Evolutionary conservation across 2,113 vertebrate genomes (phyloP), one percentile per base, ranked within the genome.

Genomic region (Entelurus aequoreus): DNA sequence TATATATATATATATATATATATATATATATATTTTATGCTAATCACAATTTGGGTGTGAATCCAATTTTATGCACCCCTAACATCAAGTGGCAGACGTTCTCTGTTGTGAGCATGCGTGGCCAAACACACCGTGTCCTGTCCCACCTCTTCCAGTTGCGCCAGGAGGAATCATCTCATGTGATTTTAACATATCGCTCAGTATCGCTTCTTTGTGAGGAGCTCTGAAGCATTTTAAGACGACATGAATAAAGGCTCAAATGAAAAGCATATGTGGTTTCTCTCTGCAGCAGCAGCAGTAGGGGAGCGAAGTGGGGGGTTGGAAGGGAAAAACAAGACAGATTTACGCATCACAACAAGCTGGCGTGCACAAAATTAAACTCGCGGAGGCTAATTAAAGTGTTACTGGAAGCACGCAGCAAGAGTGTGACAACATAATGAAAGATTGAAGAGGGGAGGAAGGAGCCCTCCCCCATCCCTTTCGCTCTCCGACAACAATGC

Each of bases 401-500:
- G 84, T 81, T 78, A 79, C 78, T 86, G 82, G 75, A 82, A 89
- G 83, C 73, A 83, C 64, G 84, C 80, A 87, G 83, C 75, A 60
- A 76, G 82, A 86, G 86, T 87, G 86, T 87, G 88, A 90, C 90
- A 91, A 89, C 86, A 90, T 88, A 89, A 91, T 89, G 83, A 89
- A 89, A 88, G 87, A 88, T 87, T 87, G 86, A 89, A 83, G 78
- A 82, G 81, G 75, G 83, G 80, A 81, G 84, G 83, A 80, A 80
- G 83, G 71, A 42, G 12, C 53, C 52, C 55, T 28, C 60, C 54
- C 70, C 63, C 71, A 36, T 37, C 40, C 66, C 58, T 54, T 40
- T 67, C 71, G 76, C 62, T 71, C 68, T 80, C 76, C 77, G 84
- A 89, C 89, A 91, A 89, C 87, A 88, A 89, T 89, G 82, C 77